phyloP scores from a whole-genome alignment of 2,888 invertebrate species.

The Perizoma affinitatum region DNA sequence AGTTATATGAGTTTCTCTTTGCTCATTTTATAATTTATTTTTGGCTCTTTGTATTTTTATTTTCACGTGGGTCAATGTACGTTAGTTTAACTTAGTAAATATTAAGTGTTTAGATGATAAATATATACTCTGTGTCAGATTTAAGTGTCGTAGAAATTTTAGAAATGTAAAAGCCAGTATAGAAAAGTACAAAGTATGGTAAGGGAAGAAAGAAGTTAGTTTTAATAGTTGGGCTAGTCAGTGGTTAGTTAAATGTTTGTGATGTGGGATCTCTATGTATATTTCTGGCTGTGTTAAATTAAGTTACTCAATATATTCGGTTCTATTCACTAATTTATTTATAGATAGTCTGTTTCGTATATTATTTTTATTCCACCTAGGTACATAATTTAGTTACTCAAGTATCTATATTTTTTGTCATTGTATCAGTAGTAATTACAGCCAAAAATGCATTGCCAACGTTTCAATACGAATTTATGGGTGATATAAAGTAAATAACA shows the following conservation, averaged over 20 bases:
- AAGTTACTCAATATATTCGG: background rate
- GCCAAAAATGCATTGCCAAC: conserved; percentile 36
- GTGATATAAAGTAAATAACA: conserved; percentile 34
- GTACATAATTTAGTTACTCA: background rate
- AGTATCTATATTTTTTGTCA: conserved; percentile 17
- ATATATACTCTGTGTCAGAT: conserved; percentile 44
- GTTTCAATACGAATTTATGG: conserved; percentile 47
- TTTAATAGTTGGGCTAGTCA: conserved; percentile 51
- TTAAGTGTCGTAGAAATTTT: conserved; percentile 33
- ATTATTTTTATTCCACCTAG: too few species aligned
- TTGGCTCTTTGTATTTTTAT: conserved; percentile 20
- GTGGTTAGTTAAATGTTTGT: conserved; percentile 36
- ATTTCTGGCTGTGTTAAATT: conserved; percentile 63
- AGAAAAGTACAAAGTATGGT: conserved; percentile 41
- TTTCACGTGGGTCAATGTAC: conserved; percentile 23
- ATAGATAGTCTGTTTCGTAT: too few species aligned
- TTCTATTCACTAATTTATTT: too few species aligned
- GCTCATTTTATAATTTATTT: conserved; percentile 13
- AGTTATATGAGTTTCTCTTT: conserved; percentile 29
- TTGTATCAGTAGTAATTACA: conserved; percentile 5
- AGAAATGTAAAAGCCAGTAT: conserved; percentile 32
- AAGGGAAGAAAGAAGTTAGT: conserved; percentile 30
- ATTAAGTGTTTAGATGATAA: conserved; percentile 52
- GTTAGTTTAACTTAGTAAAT: conserved; percentile 32
- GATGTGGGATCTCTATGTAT: conserved; percentile 60